Evolutionary conservation across 2,797 vertebrate genomes (phyloP), one percentile per base, ranked within the genome.

Genomic region (Sternotherus odoratus): DNA sequence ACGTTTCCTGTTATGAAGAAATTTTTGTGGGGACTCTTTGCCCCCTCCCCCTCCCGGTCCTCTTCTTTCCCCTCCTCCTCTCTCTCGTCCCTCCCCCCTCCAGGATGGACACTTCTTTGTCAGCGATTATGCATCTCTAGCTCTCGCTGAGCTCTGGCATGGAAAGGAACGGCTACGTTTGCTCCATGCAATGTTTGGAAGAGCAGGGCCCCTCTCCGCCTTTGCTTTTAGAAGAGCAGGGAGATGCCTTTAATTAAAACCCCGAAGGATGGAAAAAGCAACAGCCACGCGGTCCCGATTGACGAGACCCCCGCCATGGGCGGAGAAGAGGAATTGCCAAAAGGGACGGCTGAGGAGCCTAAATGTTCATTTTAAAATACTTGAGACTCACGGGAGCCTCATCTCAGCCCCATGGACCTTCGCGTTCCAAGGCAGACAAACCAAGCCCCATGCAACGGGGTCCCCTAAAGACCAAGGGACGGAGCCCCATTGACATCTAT

Each of bases 1-100:
- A 98, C 96, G 95, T 98, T 98, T 98, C 98, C 98, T 99, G 98
- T 98, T 98, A 98, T 98, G 95, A 92, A 98, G 98, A 98, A 97
- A 97, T 98, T 98, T 97, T 97, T 97, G 96, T 96, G 91, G 95
- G 96, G 95, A 97, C 96, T 96, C 95, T 82, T 94, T 88, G 92
- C 85, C 86, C 89, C 60, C 74, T 86, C 74, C 54, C 85, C 78
- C 82, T 50, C 78, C 87, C 80, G 86, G 69, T 82, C 53, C 72
- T 82, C 33, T 23, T 26, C 23, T 21, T 2, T 48, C 30, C 21
- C 50, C 66, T 26, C 30, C 51, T 77, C 94, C 92, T 75, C 92
- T 85, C 82, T 77, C 48, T 43, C 23, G 9, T 21, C 54, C 77
- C 51, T 91, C 83, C 10, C 43, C 50, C 74, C 72, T 13, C 43